A percentile compares a stretch with the other conserved stretches of the same genome.
phyloP scores from a whole-genome alignment of 2,888 invertebrate genomes.

The Heterodera filipjevi region DNA sequence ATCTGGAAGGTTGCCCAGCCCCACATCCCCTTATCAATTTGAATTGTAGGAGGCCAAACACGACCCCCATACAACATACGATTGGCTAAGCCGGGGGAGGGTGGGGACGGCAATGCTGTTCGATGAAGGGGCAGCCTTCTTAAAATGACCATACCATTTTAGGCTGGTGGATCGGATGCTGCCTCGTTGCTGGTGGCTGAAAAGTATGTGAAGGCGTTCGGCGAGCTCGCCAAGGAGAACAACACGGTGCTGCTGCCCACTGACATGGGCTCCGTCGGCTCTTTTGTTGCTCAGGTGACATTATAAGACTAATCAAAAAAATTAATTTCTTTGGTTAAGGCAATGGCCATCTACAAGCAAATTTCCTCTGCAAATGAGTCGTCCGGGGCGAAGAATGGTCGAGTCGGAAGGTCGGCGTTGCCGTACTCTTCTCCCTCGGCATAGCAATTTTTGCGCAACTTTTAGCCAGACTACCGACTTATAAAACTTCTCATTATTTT shows the following conservation, averaged over 20 bases:
- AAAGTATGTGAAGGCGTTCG: conserved; percentile 91
- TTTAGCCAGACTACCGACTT: not conserved
- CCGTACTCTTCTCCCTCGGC: not conserved
- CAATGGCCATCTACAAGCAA: conserved; percentile 57
- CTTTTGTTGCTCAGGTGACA: conserved; percentile 59
- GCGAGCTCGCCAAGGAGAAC: conserved; percentile 85
- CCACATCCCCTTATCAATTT: too few relatives aligned
- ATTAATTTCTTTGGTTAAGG: conserved; percentile 22
- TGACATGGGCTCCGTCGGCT: conserved; percentile 27
- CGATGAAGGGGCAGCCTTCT: not conserved
- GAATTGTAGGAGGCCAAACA: too few relatives aligned
- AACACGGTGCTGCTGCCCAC: conserved; percentile 93
- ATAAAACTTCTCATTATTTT: too few relatives aligned
- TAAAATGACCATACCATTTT: not conserved
- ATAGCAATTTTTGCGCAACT: not conserved
- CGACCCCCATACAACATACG: too few relatives aligned
- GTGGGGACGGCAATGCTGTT: too few relatives aligned
- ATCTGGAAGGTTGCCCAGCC: too few relatives aligned
- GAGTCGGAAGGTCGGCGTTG: not conserved
- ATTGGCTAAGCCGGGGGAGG: too few relatives aligned
- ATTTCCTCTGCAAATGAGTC: conserved; percentile 16
- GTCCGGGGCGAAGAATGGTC: conserved; percentile 10
- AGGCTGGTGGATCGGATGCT: conserved; percentile 80
- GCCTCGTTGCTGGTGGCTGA: conserved; percentile 90
- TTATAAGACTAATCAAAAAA: not conserved